A percentile compares a stretch with the other conserved stretches of the same genome.
Evolutionary conservation across 2,113 vertebrate genomes (phyloP).

Genomic region (Melospiza melodia): DNA sequence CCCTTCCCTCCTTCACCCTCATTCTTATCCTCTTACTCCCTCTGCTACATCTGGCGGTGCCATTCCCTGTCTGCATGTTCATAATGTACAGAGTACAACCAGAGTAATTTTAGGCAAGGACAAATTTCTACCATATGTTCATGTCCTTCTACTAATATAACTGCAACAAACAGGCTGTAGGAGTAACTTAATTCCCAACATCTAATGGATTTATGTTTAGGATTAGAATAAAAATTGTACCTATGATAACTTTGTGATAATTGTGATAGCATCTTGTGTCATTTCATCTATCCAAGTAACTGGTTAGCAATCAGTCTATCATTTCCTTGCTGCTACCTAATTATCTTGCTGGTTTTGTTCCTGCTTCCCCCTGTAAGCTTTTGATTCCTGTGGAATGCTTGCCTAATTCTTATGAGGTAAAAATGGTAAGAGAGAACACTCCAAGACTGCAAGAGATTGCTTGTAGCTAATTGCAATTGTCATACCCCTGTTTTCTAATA

Average conservation of each 20-base stretch:
- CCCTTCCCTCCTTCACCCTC: neutral
- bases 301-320: neutral
- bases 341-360: neutral
- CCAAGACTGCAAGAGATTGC: neutral
- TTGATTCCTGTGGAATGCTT: neutral
- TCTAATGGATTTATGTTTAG: neutral
- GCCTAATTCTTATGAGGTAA: neutral
- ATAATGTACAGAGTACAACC: neutral
- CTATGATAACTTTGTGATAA: neutral
- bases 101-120: conserved; percentile 36
- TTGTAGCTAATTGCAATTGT: neutral
- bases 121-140: conserved; percentile 45
- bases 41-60: conserved; percentile 13
- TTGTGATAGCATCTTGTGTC: neutral
- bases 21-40: neutral
- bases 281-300: neutral
- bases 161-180: neutral
- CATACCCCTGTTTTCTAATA: neutral
- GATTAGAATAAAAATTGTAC: neutral
- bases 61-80: neutral
- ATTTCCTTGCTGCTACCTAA: neutral
- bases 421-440: neutral
- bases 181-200: neutral
- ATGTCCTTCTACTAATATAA: conserved; percentile 16
- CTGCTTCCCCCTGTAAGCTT: neutral